Conservation (phyloP, 1,140 invertebrate genomes). For the Anagrus nilaparvatae region DNA sequence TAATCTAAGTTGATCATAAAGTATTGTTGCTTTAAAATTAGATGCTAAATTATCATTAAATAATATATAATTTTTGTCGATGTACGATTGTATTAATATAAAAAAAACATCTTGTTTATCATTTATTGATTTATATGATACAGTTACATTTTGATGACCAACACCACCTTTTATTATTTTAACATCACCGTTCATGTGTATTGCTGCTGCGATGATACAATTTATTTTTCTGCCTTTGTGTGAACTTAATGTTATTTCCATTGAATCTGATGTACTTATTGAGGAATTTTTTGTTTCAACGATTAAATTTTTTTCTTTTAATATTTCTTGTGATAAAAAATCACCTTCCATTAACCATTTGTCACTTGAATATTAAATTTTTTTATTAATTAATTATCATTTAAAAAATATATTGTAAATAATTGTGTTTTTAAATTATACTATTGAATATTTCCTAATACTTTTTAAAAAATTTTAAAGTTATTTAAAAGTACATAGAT, state of each 20-base stretch:
- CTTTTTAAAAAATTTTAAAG: too few relatives aligned
- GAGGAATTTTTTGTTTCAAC: slow-evolving; percentile 10
- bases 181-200: slow-evolving; percentile 14
- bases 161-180: slow-evolving; percentile 14
- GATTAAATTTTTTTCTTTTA: neutral
- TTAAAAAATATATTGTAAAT: too few relatives aligned
- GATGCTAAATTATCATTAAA: too few relatives aligned
- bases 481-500: too few relatives aligned
- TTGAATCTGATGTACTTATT: slow-evolving; percentile 6
- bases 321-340: slow-evolving; percentile 6
- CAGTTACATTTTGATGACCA: neutral
- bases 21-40: too few relatives aligned
- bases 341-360: slow-evolving; percentile 20
- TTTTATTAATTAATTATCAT: too few relatives aligned
- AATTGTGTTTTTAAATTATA: too few relatives aligned
- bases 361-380: too few relatives aligned
- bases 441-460: too few relatives aligned
- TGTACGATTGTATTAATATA: slow-evolving; percentile 5
- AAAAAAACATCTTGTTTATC: slow-evolving; percentile 10
- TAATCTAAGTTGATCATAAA: slow-evolving; percentile 5
- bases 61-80: too few relatives aligned
- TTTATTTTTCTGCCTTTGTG: slow-evolving; percentile 3
- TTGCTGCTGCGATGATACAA: slow-evolving; percentile 16
- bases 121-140: slow-evolving; percentile 5
- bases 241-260: neutral